A percentile compares a stretch with the other conserved stretches of the same genome.
Conservation (phyloP, 2,888 invertebrate species). For the Sesia bembeciformis region DNA sequence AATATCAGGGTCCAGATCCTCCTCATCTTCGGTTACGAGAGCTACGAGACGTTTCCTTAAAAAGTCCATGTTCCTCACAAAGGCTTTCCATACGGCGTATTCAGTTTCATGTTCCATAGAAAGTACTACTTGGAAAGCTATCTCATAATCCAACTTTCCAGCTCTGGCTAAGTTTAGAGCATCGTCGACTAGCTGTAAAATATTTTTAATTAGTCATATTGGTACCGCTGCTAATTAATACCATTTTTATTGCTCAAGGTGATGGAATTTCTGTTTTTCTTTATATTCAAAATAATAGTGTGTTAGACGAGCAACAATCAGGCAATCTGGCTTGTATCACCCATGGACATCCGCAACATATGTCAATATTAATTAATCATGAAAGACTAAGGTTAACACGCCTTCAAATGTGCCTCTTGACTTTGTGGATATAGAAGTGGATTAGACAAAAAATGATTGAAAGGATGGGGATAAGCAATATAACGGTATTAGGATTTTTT, state of each 20-base stretch:
- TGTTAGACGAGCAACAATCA: no score
- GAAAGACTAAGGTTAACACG: no score
- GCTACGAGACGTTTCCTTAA: conserved; percentile 42
- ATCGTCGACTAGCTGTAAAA: conserved; percentile 82
- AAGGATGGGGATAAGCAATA: no score
- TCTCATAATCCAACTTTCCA: conserved; percentile 75
- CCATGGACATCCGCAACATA: no score
- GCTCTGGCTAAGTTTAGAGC: conserved; percentile 80
- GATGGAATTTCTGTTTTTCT: no score
- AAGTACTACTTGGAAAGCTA: conserved; percentile 79
- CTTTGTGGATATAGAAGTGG: no score
- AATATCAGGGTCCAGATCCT: conserved; percentile 51
- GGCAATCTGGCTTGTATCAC: no score
- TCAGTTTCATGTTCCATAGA: conserved; percentile 82
- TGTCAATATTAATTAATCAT: no score
- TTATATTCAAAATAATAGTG: not conserved
- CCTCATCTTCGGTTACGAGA: conserved; percentile 31
- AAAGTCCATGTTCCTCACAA: conserved; percentile 59
- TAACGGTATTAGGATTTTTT: no score
- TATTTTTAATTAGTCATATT: not conserved
- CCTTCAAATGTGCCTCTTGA: no score
- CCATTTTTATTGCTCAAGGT: not conserved
- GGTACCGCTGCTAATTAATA: not conserved
- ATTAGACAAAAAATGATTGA: no score
- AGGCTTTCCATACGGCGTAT: conserved; percentile 82